Conservation (phyloP, 2,797 vertebrate species). For the Lacerta bilineata region DNA sequence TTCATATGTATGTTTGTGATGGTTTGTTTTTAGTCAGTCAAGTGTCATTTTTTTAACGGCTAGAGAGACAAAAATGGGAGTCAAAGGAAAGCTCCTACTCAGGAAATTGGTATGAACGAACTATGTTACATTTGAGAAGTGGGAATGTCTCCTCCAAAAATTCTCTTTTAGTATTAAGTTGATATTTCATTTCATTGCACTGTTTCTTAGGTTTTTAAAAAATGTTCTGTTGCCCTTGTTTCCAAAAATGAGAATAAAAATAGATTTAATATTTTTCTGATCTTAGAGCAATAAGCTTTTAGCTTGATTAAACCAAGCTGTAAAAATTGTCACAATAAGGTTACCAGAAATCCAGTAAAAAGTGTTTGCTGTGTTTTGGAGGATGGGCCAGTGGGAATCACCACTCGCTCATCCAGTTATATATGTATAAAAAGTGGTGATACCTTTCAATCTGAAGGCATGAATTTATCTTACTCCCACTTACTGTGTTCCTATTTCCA, state of each 20-base stretch:
- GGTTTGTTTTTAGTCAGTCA: conserved; percentile 12
- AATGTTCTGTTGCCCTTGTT: not conserved
- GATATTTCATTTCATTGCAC: conserved; percentile 2
- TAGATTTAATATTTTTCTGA: not conserved
- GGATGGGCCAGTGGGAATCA: not conserved
- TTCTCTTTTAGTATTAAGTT: not conserved
- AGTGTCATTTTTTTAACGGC: not conserved
- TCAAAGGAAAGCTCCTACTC: not conserved
- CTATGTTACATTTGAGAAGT: not conserved
- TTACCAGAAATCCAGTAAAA: not conserved
- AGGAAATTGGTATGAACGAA: not conserved
- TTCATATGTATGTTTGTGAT: not conserved
- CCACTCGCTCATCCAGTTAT: not conserved
- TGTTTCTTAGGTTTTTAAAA: not conserved
- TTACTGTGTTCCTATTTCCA: not conserved
- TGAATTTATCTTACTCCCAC: not conserved
- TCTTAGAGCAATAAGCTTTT: not conserved
- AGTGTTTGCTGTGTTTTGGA: not conserved
- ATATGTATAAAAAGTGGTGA: not conserved
- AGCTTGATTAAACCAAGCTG: not conserved
- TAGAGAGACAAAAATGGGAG: not conserved
- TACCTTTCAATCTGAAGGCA: not conserved
- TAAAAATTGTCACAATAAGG: not conserved
- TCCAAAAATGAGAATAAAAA: conserved; percentile 11
- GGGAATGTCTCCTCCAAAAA: not conserved